Conservation (phyloP, 2,888 invertebrate species). For the Mellilla xanthometata region DNA sequence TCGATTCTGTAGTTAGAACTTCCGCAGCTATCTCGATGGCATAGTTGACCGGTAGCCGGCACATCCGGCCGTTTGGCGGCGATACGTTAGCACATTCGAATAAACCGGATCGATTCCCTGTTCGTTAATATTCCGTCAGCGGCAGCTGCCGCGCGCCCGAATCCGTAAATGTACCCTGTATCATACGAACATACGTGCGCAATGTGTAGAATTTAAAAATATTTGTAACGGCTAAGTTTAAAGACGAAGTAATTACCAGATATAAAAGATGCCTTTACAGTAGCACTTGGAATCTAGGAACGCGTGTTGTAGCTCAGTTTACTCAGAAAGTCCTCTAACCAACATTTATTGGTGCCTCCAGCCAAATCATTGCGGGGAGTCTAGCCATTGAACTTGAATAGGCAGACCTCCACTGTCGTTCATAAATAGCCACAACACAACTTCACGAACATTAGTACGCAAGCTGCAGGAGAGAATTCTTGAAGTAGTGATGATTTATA, state of each 20-base stretch:
- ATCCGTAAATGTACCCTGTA: background rate
- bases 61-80: slow-evolving; percentile 29
- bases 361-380: slow-evolving; percentile 59
- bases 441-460: slow-evolving; percentile 8
- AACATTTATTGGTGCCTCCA: background rate
- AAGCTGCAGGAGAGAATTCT: slow-evolving; percentile 2
- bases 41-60: slow-evolving; percentile 18
- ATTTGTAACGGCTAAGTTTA: no score
- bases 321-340: no score
- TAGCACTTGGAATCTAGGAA: no score
- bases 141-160: slow-evolving; percentile 27
- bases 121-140: slow-evolving; percentile 46
- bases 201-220: no score
- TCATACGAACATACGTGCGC: no score
- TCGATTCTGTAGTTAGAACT: slow-evolving; percentile 22
- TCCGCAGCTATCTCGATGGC: slow-evolving; percentile 28
- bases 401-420: slow-evolving; percentile 64
- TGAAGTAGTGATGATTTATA: background rate
- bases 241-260: no score
- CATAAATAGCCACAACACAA: slow-evolving; percentile 48
- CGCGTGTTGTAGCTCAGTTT: no score
- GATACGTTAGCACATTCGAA: slow-evolving; percentile 25
- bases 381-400: slow-evolving; percentile 72
- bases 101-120: slow-evolving; percentile 43
- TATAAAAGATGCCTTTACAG: no score